A percentile compares a stretch with the other conserved stretches of the same genome.
Conservation (phyloP, 2,797 vertebrate species). For the Xiphophorus birchmanni region DNA sequence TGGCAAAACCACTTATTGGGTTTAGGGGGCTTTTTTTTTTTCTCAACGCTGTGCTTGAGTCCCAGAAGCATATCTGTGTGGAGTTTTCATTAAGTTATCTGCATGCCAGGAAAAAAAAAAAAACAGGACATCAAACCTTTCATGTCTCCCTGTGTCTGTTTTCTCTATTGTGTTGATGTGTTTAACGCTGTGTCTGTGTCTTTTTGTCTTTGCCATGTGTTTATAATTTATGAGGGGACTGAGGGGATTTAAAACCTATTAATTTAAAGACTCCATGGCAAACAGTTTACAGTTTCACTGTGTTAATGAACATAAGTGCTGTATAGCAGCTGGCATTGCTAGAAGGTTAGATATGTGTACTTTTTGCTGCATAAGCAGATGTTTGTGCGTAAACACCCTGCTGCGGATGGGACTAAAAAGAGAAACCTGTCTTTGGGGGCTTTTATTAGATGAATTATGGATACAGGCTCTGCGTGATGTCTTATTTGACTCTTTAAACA, state of each 20-base stretch:
- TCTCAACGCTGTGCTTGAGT: not conserved
- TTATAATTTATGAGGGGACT: slow-evolving; percentile 51
- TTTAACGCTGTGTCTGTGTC: slow-evolving; percentile 12
- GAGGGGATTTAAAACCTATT: slow-evolving; percentile 49
- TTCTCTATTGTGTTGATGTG: slow-evolving; percentile 4
- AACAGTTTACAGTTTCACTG: slow-evolving; percentile 49
- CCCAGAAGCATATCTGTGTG: not conserved
- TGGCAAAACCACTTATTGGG: not conserved
- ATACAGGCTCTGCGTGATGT: slow-evolving; percentile 45
- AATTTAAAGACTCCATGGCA: slow-evolving; percentile 37
- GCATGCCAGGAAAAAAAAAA: slow-evolving; percentile 28
- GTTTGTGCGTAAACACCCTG: slow-evolving; percentile 69
- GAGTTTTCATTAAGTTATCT: slow-evolving; percentile 21
- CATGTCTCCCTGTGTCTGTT: slow-evolving; percentile 46
- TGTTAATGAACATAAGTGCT: slow-evolving; percentile 58
- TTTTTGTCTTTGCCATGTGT: slow-evolving; percentile 53
- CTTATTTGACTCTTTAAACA: slow-evolving; percentile 57
- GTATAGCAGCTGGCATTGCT: slow-evolving; percentile 30
- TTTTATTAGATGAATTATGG: slow-evolving; percentile 67
- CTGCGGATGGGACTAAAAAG: slow-evolving; percentile 59
- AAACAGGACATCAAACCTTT: slow-evolving; percentile 1
- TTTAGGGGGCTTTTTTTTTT: not conserved
- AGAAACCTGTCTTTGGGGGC: slow-evolving; percentile 41
- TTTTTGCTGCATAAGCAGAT: slow-evolving; percentile 59
- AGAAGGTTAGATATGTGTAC: slow-evolving; percentile 57